Evolutionary conservation across 2,888 invertebrate species (phyloP).

Genomic region (Cerastoderma edule): DNA sequence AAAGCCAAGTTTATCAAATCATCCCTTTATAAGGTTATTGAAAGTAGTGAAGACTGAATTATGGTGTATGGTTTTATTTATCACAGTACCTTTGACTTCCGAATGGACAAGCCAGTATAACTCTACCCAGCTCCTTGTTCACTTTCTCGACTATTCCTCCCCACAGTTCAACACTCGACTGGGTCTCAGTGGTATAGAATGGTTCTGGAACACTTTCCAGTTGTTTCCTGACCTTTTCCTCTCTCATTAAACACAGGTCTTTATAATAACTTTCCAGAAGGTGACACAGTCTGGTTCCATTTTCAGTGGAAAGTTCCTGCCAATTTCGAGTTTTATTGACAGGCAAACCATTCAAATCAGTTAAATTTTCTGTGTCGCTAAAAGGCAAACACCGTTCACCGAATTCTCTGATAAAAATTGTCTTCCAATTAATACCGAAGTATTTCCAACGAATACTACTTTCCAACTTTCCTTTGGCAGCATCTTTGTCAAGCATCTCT

Average conservation of each 20-base stretch:
- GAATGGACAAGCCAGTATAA: conserved; percentile 79
- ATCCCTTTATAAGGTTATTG: too few species aligned
- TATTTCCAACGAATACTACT: too few species aligned
- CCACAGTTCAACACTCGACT: conserved; percentile 62
- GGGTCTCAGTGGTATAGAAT: conserved; percentile 59
- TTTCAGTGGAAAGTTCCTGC: conserved; percentile 68
- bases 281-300: conserved; percentile 66
- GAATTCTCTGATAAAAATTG: conserved; percentile 64
- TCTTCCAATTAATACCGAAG: conserved; percentile 72
- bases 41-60: too few species aligned
- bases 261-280: conserved; percentile 62
- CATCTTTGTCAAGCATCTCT: too few species aligned
- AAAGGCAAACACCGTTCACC: conserved; percentile 74
- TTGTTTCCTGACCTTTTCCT: conserved; percentile 49
- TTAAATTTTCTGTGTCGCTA: conserved; percentile 60
- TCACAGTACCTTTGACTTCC: conserved; percentile 77
- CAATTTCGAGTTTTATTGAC: conserved; percentile 78
- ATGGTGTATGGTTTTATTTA: too few species aligned
- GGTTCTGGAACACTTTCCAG: conserved; percentile 56
- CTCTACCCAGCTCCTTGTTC: conserved; percentile 72
- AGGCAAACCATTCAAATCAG: conserved; percentile 51
- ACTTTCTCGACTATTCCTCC: conserved; percentile 67
- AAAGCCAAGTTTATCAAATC: too few species aligned
- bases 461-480: too few species aligned
- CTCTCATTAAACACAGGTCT: conserved; percentile 46